phyloP scores from a whole-genome alignment of 2,113 vertebrate genomes.

The Chlamydotis undulata region DNA sequence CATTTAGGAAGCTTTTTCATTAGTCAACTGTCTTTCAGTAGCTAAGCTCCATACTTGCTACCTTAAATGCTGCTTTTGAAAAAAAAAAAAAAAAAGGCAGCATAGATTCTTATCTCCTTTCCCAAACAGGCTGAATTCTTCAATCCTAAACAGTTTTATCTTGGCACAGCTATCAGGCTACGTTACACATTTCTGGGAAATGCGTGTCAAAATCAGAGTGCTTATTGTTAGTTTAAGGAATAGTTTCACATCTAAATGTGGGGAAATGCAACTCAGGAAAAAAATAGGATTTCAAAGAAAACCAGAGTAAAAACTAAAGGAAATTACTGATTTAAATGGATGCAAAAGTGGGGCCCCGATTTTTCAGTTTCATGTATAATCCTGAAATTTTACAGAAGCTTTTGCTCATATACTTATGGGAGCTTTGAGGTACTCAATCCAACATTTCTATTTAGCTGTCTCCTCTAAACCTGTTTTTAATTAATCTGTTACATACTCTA shows the following conservation, averaged over 20 bases:
- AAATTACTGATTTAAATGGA: not conserved
- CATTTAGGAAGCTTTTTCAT: constrained; percentile 3
- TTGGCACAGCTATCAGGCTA: constrained; percentile 25
- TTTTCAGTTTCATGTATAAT: not conserved
- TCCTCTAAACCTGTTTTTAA: constrained; percentile 45
- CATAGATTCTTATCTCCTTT: constrained; percentile 8
- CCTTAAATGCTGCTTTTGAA: not conserved
- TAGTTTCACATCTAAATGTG: not conserved
- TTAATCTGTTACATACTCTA: constrained; percentile 36
- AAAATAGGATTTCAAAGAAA: not conserved
- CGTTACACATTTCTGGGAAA: constrained; percentile 31
- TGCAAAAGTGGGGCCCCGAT: not conserved
- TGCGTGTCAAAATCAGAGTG: not conserved
- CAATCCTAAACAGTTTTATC: constrained; percentile 11
- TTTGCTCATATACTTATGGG: not conserved
- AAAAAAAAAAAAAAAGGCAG: not conserved
- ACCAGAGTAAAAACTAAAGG: not conserved
- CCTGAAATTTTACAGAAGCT: not conserved
- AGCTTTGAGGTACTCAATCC: not conserved
- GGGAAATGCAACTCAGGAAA: not conserved
- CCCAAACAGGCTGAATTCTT: constrained; percentile 4
- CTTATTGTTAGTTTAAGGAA: constrained; percentile 8
- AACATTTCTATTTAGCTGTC: not conserved
- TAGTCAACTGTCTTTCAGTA: not conserved
- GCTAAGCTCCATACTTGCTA: not conserved